phyloP scores from a whole-genome alignment of 64 coral and sea anemone species.

The Stichodactyla mertensii region DNA sequence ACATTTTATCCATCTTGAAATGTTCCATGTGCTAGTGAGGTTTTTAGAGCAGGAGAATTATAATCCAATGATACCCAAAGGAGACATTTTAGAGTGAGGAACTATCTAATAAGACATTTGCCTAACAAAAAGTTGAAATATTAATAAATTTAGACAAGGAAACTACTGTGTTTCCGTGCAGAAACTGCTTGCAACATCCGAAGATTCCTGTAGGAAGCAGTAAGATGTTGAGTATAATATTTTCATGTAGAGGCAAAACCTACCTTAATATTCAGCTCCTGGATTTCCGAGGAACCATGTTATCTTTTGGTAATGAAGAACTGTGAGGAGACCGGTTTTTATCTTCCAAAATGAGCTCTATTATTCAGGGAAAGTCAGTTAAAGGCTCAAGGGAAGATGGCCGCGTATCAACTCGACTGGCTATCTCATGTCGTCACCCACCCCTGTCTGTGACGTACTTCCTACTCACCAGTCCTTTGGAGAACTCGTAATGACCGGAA shows the following conservation, averaged over 20 bases:
- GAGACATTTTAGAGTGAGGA: not conserved
- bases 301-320: not conserved
- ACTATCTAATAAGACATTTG: not conserved
- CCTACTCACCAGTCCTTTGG: not conserved
- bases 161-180: constrained; percentile 17
- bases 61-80: not conserved
- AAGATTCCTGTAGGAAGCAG: constrained; percentile 22
- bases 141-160: not conserved
- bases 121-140: not conserved
- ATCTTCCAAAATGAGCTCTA: not conserved
- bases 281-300: constrained; percentile 2
- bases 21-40: not conserved
- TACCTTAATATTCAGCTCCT: constrained; percentile 4
- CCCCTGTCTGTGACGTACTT: constrained; percentile 23
- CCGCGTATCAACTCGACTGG: constrained; percentile 18
- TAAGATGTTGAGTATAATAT: constrained; percentile 17
- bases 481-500: not conserved
- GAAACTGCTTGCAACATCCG: constrained; percentile 10
- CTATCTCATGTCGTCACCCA: constrained; percentile 13
- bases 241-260: not conserved
- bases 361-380: constrained; percentile 15
- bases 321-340: not conserved
- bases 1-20: not conserved
- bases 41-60: not conserved
- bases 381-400: constrained; percentile 2